Base-by-base conservation (phyloP, 2,888 invertebrate species). In the Boloria euphrosyne region DNA sequence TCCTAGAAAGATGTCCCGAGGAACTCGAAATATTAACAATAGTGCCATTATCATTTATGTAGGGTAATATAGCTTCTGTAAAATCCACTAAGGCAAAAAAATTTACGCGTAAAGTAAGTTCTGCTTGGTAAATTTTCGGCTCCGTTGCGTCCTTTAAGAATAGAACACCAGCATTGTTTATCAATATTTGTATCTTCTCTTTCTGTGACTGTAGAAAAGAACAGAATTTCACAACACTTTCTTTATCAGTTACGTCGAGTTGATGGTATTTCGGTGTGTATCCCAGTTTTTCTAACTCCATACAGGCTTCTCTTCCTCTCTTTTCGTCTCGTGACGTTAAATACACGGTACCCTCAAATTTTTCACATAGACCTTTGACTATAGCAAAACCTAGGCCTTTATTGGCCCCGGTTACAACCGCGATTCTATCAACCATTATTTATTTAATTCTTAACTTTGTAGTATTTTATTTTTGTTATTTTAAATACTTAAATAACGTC, bases 1-100 rank as follows among this genome's bases (percentile, higher is more conserved):
- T 94, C 59, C 91, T 83, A 0, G 92, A 90, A 16, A 96, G 85
- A 75, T 94, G 94, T 0, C 96, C 96, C 1, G 93, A 93, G 3
- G 94, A 94, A 81, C 96, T 96, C 0, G 96, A 95, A 1, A 97
- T 85, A 76, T 96, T 96, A 0, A 96, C 94, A 38, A 97, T 95
- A 72, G 93, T 93, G 0, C 95, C 95, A 76, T 95, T 94, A 50
- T 93, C 83, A 69, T 90, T 89, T 13, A 97, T 81, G 10, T 96
- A 78, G 13, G 96, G 96, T 80, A 96, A 94, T 49, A 97, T 83
- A 0, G 90, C 85, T 71, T 95, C 92, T 69, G 95, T 86, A 66
- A 91, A 88, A 69, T 84, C 80, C 0, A 89, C 86, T 43, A 88
- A 72, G 5, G 89, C 79, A 17, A 77, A 80, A 68, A 89, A 90